A percentile compares a stretch with the other conserved stretches of the same genome.
Evolutionary conservation across 2,113 vertebrate genomes (phyloP).

Genomic region (Chionis minor): DNA sequence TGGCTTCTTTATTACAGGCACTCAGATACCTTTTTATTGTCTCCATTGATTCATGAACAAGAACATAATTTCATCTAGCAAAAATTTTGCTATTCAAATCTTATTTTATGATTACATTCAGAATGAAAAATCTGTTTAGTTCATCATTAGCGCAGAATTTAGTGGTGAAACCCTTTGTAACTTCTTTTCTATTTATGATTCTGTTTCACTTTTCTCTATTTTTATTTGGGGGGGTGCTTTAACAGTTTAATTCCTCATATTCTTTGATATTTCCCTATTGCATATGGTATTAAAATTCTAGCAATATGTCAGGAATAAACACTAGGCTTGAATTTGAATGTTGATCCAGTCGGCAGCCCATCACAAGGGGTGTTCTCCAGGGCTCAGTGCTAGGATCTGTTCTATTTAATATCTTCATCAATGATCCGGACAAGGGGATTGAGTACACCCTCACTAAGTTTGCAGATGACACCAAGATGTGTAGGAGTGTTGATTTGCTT

Average conservation of each 20-base stretch:
- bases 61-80: constrained; percentile 27
- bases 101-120: background rate
- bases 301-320: background rate
- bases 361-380: background rate
- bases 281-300: background rate
- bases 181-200: background rate
- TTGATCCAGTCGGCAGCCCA: background rate
- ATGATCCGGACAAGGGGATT: background rate
- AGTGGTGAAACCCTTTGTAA: background rate
- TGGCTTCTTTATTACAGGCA: background rate
- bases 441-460: background rate
- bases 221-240: background rate
- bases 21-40: background rate
- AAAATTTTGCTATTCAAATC: background rate
- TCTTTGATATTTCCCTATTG: background rate
- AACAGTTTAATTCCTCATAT: background rate
- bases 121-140: background rate
- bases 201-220: background rate
- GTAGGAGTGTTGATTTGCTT: background rate
- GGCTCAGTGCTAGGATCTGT: background rate
- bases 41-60: background rate
- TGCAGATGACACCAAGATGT: background rate
- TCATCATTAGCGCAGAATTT: background rate
- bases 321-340: background rate
- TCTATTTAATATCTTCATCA: background rate